Conservation (phyloP, 2,113 vertebrate species). For the Tetrao urogallus region DNA sequence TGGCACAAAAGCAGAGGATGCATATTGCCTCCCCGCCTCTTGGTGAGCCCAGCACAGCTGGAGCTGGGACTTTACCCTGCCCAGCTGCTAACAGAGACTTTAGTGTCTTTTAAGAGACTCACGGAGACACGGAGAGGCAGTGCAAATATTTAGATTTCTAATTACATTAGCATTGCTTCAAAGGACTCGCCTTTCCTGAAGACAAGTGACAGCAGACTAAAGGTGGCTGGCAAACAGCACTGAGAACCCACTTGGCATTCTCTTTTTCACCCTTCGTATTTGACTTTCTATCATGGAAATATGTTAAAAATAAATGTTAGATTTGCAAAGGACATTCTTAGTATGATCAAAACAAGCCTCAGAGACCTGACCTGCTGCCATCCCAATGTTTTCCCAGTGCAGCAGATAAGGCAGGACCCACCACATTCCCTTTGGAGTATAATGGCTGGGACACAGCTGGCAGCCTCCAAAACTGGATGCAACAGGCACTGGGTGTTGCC, state of each 20-base stretch:
- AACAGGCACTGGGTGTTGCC: neutral
- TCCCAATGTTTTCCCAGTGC: neutral
- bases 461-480: neutral
- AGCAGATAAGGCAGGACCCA: neutral
- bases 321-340: neutral
- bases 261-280: conserved; percentile 21
- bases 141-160: conserved; percentile 61
- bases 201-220: neutral
- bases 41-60: neutral
- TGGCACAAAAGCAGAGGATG: neutral
- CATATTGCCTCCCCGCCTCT: neutral
- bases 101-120: neutral
- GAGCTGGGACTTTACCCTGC: neutral
- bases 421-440: neutral
- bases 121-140: conserved; percentile 7
- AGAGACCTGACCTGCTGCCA: neutral
- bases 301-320: neutral
- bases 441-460: neutral
- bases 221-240: neutral
- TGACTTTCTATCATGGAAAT: conserved; percentile 22
- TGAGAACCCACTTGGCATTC: conserved; percentile 44
- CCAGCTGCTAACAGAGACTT: neutral
- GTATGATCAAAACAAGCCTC: neutral
- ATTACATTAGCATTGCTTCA: conserved; percentile 8
- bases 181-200: neutral